Percentiles rank a stretch among this genome's conserved stretches.
phyloP scores from a whole-genome alignment of 2,888 invertebrate species.

The Luperina nickerlii region DNA sequence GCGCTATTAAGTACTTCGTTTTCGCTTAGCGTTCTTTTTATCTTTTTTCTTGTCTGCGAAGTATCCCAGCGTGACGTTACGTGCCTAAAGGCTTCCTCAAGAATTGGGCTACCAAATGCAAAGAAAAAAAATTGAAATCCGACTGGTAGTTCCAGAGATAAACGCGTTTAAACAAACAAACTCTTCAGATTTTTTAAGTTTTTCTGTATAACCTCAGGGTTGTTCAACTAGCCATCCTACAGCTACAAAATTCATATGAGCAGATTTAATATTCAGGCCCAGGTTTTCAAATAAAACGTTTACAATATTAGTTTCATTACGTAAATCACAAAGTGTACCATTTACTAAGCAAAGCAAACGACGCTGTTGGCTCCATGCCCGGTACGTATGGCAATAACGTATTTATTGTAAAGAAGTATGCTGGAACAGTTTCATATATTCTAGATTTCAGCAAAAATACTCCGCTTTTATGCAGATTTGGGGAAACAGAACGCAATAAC shows the following conservation, averaged over 20 bases:
- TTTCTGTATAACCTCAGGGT: background rate
- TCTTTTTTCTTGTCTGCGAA: no score
- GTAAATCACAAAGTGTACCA: slow-evolving; percentile 39
- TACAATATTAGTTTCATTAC: slow-evolving; percentile 50
- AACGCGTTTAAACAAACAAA: no score
- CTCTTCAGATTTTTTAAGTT: background rate
- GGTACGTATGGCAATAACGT: slow-evolving; percentile 36
- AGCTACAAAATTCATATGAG: background rate
- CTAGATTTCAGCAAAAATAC: slow-evolving; percentile 27
- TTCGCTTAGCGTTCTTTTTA: no score
- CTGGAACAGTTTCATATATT: slow-evolving; percentile 18
- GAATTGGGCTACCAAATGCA: no score
- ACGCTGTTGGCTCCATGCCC: slow-evolving; percentile 48
- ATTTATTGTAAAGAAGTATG: slow-evolving; percentile 43
- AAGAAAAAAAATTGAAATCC: no score
- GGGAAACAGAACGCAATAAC: no score
- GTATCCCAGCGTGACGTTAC: no score
- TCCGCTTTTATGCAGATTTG: slow-evolving; percentile 27
- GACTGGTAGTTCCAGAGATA: no score
- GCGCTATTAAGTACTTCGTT: no score
- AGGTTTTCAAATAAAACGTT: slow-evolving; percentile 32
- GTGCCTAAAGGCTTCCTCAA: no score
- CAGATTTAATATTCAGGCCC: slow-evolving; percentile 5
- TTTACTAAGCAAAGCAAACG: slow-evolving; percentile 43
- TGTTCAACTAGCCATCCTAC: background rate